Percentiles rank a stretch among this genome's conserved stretches.
phyloP scores from a whole-genome alignment of 2,797 vertebrate species.

The Hemibagrus guttatus region DNA sequence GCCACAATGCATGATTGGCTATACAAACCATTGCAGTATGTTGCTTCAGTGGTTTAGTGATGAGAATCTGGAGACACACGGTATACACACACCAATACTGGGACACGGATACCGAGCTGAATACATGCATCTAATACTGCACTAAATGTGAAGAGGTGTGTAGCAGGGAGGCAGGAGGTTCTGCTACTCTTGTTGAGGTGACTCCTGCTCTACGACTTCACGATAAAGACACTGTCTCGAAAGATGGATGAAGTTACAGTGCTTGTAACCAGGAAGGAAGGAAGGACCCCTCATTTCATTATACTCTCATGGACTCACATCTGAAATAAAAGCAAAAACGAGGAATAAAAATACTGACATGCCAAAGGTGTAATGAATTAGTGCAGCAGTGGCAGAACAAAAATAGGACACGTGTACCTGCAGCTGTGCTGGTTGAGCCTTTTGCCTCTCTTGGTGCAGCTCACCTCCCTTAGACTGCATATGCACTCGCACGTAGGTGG shows the following conservation, averaged over 20 bases:
- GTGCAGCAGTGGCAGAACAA: background rate
- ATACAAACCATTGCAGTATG: conserved; percentile 39
- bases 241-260: conserved; percentile 49
- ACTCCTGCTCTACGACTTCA: conserved; percentile 46
- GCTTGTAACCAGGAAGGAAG: conserved; percentile 27
- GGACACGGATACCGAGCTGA: conserved; percentile 53
- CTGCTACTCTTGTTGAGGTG: conserved; percentile 39
- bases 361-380: background rate
- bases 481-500: conserved; percentile 68
- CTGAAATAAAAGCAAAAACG: conserved; percentile 56
- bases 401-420: conserved; percentile 64
- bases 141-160: conserved; percentile 49
- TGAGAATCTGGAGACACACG: conserved; percentile 54
- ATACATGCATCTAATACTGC: conserved; percentile 59
- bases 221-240: conserved; percentile 45
- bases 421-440: conserved; percentile 72
- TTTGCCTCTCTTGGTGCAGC: conserved; percentile 70
- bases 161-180: conserved; percentile 49
- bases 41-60: conserved; percentile 55
- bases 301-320: conserved; percentile 58
- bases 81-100: conserved; percentile 45
- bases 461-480: conserved; percentile 68
- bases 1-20: conserved; percentile 21
- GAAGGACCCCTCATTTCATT: conserved; percentile 44
- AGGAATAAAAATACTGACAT: conserved; percentile 11